A percentile compares a stretch with the other conserved stretches of the same genome.
These are phyloP conservation scores for Sesamia inferens DNA, from an alignment of 2,888 invertebrate genomes.

Conservation along the genomic window DNA sequence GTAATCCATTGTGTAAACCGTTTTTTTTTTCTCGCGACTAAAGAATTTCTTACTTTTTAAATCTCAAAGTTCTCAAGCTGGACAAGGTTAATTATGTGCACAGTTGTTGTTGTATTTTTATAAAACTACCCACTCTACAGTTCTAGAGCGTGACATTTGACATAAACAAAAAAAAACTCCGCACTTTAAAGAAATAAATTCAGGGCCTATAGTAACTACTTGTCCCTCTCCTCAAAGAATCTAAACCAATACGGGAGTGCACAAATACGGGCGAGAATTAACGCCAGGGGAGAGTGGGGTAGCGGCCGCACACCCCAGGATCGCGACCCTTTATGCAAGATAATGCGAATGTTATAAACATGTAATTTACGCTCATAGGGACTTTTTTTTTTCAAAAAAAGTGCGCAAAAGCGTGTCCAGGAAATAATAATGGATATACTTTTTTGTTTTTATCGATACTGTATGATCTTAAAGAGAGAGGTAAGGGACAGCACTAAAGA, in stretches of 20 bases:
- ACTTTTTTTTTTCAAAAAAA: conserved; percentile 44
- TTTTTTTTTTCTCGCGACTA: not conserved
- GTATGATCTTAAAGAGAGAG: conserved; percentile 46
- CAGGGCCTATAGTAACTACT: conserved; percentile 47
- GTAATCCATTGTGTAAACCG: too few relatives aligned
- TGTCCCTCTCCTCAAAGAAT: conserved; percentile 66
- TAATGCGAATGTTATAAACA: conserved; percentile 67
- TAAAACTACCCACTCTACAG: not conserved
- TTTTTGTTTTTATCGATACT: conserved; percentile 55
- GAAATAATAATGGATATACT: conserved; percentile 48
- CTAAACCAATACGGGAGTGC: conserved; percentile 79
- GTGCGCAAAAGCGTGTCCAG: conserved; percentile 48
- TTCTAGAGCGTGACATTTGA: conserved; percentile 10
- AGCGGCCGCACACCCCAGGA: conserved; percentile 49
- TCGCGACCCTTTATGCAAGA: conserved; percentile 62
- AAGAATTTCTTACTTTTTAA: not conserved
- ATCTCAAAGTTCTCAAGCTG: not conserved
- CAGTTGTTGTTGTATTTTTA: conserved; percentile 23
- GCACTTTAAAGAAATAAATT: conserved; percentile 53
- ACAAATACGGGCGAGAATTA: conserved; percentile 80
- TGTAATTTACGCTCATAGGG: conserved; percentile 62
- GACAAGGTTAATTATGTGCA: not conserved
- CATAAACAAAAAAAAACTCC: conserved; percentile 14
- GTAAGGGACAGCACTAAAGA: conserved; percentile 30
- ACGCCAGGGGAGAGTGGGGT: conserved; percentile 54